Conservation (phyloP, 35 echinoderm and acorn worm genomes). For the Eucidaris tribuloides region DNA sequence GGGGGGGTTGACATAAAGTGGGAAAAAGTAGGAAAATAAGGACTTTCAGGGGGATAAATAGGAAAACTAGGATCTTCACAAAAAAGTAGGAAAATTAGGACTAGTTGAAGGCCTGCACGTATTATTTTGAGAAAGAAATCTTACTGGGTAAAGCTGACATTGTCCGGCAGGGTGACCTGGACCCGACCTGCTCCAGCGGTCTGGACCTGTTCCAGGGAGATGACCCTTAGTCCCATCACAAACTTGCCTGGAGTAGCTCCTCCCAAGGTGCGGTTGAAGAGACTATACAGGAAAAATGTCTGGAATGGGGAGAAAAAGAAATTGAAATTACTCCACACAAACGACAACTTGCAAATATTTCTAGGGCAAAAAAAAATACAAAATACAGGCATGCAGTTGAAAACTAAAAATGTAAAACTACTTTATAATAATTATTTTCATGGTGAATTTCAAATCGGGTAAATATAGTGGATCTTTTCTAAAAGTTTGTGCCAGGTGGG, state of each 20-base stretch:
- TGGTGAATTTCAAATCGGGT: too few relatives aligned
- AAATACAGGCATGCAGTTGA: not conserved
- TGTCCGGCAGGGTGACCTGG: conserved; percentile 63
- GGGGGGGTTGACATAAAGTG: too few relatives aligned
- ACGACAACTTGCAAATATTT: too few relatives aligned
- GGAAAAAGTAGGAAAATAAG: too few relatives aligned
- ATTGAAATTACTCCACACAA: not conserved
- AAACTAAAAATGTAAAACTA: not conserved
- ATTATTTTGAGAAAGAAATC: too few relatives aligned
- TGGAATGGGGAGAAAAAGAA: conserved; percentile 8
- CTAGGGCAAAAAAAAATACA: too few relatives aligned
- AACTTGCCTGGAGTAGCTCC: conserved; percentile 94
- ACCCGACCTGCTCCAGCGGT: conserved; percentile 59
- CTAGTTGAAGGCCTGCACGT: too few relatives aligned
- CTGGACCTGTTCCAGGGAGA: conserved; percentile 84
- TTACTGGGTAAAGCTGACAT: conserved; percentile 79
- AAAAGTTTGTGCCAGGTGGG: too few relatives aligned
- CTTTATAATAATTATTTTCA: not conserved
- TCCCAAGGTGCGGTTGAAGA: conserved; percentile 53
- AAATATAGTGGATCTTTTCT: too few relatives aligned
- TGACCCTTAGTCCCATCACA: conserved; percentile 73
- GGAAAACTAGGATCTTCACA: too few relatives aligned
- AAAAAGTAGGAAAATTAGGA: too few relatives aligned
- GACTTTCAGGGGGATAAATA: too few relatives aligned
- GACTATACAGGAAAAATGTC: conserved; percentile 80